Conservation (phyloP, 1,140 invertebrate genomes). For the Leptestheria dahalacensis region DNA sequence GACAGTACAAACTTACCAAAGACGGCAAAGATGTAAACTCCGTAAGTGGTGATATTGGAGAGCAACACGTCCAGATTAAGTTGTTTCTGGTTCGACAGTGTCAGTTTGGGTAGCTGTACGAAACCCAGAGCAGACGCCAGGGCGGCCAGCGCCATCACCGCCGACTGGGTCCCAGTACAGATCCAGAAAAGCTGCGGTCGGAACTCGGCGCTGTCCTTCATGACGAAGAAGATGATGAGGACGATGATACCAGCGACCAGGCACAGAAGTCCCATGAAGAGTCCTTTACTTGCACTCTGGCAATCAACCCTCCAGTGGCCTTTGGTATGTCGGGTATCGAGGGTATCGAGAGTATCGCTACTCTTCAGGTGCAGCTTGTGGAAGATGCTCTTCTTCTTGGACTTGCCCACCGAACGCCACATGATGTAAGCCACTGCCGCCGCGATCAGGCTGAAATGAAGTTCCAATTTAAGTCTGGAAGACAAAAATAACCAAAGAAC, state of each 20-base stretch:
- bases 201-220: conserved; percentile 40
- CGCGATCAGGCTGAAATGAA: conserved; percentile 36
- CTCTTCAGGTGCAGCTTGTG: neutral
- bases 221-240: conserved; percentile 44
- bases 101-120: conserved; percentile 30
- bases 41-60: conserved; percentile 36
- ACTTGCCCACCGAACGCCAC: conserved; percentile 39
- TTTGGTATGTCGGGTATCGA: conserved; percentile 10
- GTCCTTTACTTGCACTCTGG: conserved; percentile 39
- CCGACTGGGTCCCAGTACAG: conserved; percentile 21
- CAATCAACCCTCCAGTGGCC: conserved; percentile 32
- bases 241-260: conserved; percentile 43
- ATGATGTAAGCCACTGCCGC: conserved; percentile 45
- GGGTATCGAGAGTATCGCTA: neutral
- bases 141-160: conserved; percentile 29
- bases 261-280: conserved; percentile 43
- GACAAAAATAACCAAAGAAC: no score
- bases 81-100: conserved; percentile 25
- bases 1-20: conserved; percentile 31
- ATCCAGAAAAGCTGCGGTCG: conserved; percentile 30
- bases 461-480: conserved; percentile 14
- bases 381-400: conserved; percentile 16
- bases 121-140: conserved; percentile 29
- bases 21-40: conserved; percentile 40
- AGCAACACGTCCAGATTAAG: conserved; percentile 33